phyloP scores from a whole-genome alignment of 2,113 vertebrate genomes.

The Sapajus apella region DNA sequence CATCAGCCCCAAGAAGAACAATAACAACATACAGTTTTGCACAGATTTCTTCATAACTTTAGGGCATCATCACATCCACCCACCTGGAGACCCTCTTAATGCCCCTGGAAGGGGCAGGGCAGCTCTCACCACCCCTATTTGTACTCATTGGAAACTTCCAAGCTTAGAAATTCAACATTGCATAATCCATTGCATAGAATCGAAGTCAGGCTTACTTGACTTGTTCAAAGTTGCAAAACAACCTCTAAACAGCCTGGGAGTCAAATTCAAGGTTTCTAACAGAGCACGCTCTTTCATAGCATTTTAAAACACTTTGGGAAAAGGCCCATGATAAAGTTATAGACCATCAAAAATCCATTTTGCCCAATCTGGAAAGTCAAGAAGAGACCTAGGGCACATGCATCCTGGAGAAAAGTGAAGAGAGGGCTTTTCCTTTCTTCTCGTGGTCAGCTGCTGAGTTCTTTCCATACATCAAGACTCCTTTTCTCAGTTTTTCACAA shows the following conservation, averaged over 20 bases:
- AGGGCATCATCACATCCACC: background rate
- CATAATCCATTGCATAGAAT: background rate
- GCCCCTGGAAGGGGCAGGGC: background rate
- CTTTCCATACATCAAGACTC: background rate
- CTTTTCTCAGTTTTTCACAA: background rate
- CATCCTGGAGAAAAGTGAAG: background rate
- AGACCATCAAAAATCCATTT: background rate
- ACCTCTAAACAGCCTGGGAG: background rate
- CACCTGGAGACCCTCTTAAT: background rate
- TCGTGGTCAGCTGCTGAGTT: too few species aligned
- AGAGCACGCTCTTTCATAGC: background rate
- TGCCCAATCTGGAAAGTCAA: background rate
- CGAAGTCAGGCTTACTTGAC: background rate
- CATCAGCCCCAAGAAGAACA: background rate
- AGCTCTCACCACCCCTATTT: background rate
- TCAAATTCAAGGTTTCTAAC: background rate
- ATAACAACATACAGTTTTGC: rapidly evolving
- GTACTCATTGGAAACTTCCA: background rate
- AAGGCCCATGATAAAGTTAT: background rate
- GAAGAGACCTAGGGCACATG: background rate
- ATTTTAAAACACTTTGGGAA: background rate
- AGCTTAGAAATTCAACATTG: background rate
- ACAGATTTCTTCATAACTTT: background rate
- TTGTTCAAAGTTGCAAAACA: background rate
- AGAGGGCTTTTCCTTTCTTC: background rate